Conservation (phyloP, 2,888 invertebrate species). For the Elysia crispata region DNA sequence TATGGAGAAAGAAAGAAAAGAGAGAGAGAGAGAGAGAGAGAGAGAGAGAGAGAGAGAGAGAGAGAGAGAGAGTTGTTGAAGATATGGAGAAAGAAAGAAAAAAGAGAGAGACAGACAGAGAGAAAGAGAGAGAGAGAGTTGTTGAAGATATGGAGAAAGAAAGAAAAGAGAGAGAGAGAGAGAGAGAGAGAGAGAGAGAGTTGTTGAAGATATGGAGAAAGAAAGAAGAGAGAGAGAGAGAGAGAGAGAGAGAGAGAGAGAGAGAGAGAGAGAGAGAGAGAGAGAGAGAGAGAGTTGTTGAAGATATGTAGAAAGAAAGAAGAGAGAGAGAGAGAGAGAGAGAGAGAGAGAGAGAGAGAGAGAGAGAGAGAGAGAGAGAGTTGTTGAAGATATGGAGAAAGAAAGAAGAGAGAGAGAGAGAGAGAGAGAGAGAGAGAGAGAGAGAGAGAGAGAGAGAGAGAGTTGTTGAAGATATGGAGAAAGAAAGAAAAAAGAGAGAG, state of each 20-base stretch:
- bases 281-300: too few species aligned
- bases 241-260: not conserved
- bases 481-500: not conserved
- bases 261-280: constrained; percentile 27
- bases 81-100: too few species aligned
- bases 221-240: not conserved
- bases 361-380: not conserved
- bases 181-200: not conserved
- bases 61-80: too few species aligned
- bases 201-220: not conserved
- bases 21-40: not conserved
- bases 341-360: not conserved
- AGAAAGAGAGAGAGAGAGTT: not conserved
- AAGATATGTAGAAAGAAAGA: not conserved
- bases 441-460: not conserved
- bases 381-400: too few species aligned
- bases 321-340: not conserved
- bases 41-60: not conserved
- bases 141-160: too few species aligned
- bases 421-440: not conserved
- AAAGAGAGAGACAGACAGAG: too few species aligned
- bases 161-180: not conserved
- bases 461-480: not conserved
- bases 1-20: constrained; percentile 26
- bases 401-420: too few species aligned